A percentile compares a stretch with the other conserved stretches of the same genome.
These are phyloP conservation scores for Pangasianodon hypophthalmus DNA, from an alignment of 2,113 vertebrate species.

Conservation along the genomic window DNA sequence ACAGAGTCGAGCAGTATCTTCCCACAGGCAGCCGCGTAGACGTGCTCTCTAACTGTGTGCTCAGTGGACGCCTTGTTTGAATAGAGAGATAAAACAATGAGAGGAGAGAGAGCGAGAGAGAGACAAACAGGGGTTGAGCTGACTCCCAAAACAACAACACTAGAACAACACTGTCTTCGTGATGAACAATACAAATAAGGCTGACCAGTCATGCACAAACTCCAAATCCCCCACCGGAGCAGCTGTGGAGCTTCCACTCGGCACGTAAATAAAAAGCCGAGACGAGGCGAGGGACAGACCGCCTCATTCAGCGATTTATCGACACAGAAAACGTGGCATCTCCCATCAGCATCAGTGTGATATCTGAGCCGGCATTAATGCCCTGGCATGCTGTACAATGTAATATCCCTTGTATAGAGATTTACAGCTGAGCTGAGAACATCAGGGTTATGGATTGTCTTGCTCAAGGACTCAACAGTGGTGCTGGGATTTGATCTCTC, in stretches of 20 bases:
- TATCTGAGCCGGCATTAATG: constrained; percentile 26
- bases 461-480: background rate
- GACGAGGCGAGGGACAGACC: background rate
- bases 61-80: constrained; percentile 14
- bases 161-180: constrained; percentile 50
- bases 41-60: background rate
- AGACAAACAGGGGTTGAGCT: background rate
- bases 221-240: constrained; percentile 41
- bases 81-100: constrained; percentile 37
- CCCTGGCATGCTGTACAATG: constrained; percentile 22
- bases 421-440: background rate
- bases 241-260: constrained; percentile 25
- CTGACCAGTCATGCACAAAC: constrained; percentile 49
- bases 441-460: background rate
- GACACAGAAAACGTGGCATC: constrained; percentile 34
- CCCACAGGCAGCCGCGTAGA: background rate
- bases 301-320: constrained; percentile 43
- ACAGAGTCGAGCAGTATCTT: background rate
- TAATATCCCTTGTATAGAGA: constrained; percentile 16
- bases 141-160: constrained; percentile 34
- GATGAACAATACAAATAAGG: constrained; percentile 54
- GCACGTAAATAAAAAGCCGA: constrained; percentile 36
- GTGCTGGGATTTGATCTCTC: background rate
- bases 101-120: background rate
- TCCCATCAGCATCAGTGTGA: constrained; percentile 30